Evolutionary conservation across 2,797 vertebrate species (phyloP).

Genomic region (Sardinella longiceps): DNA sequence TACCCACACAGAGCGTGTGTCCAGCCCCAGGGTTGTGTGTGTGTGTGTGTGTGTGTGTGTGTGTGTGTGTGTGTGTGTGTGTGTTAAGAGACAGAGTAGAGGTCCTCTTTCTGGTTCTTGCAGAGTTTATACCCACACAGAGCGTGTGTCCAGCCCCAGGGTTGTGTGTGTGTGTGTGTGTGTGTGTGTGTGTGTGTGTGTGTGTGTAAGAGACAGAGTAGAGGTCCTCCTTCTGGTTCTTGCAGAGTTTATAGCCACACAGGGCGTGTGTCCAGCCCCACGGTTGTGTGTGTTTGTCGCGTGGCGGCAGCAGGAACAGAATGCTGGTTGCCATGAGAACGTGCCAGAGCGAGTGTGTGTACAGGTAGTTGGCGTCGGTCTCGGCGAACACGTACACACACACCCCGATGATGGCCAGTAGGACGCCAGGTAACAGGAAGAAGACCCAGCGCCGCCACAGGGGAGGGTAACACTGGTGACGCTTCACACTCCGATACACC

Average conservation of each 20-base stretch:
- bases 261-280: conserved; percentile 82
- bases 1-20: too few species aligned
- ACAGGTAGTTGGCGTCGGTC: conserved; percentile 93
- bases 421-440: conserved; percentile 86
- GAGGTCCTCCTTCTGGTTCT: conserved; percentile 84
- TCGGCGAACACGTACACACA: conserved; percentile 86
- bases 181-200: conserved; percentile 13
- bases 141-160: too few species aligned
- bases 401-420: conserved; percentile 81
- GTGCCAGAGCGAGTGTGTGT: conserved; percentile 96
- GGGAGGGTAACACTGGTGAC: conserved; percentile 86
- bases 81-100: too few species aligned
- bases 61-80: background rate
- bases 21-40: too few species aligned
- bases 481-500: conserved; percentile 81
- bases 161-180: too few species aligned
- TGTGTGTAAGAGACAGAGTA: conserved; percentile 56
- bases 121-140: too few species aligned
- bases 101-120: too few species aligned
- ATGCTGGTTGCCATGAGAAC: conserved; percentile 88
- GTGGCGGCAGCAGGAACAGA: conserved; percentile 87
- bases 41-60: too few species aligned
- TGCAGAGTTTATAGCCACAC: conserved; percentile 91
- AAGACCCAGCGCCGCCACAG: conserved; percentile 91
- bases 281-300: conserved; percentile 71